phyloP scores from a whole-genome alignment of 2,113 vertebrate species.

The Oncorhynchus mykiss region DNA sequence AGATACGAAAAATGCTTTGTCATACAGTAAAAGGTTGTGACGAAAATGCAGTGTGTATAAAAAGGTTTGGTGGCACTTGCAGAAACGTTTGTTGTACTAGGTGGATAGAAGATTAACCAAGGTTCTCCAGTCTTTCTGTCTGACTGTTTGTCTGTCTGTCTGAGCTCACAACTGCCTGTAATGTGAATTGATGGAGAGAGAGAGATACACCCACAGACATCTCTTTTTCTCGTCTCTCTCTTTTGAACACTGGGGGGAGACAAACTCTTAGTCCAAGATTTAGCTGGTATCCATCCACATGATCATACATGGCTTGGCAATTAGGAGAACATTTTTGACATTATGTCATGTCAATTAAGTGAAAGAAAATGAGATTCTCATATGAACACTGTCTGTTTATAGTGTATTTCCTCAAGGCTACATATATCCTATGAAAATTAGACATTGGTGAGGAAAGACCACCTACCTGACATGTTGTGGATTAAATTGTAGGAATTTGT shows the following conservation, averaged over 20 bases:
- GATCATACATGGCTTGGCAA: background rate
- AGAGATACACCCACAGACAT: background rate
- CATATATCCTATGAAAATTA: too few relatives aligned
- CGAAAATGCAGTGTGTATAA: background rate
- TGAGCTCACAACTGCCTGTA: too few relatives aligned
- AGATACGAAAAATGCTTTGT: background rate
- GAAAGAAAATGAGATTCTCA: background rate
- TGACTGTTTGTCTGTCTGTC: background rate
- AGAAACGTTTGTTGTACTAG: background rate
- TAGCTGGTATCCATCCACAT: too few relatives aligned
- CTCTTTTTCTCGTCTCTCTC: background rate
- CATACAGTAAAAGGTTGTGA: background rate
- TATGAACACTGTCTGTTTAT: background rate
- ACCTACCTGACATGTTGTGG: too few relatives aligned
- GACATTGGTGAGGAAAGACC: too few relatives aligned
- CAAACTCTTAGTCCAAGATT: slow-evolving; percentile 37
- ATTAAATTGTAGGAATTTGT: too few relatives aligned
- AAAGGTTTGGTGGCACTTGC: background rate
- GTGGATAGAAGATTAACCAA: background rate
- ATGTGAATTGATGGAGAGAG: background rate
- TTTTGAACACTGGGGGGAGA: slow-evolving; percentile 51
- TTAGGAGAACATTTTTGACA: slow-evolving; percentile 36
- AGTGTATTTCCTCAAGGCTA: background rate
- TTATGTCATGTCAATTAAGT: slow-evolving; percentile 29
- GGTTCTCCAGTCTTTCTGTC: background rate